Evolutionary conservation across 2,797 vertebrate genomes (phyloP), one percentile per base, ranked within the genome.

Genomic region (Scleropages formosus): DNA sequence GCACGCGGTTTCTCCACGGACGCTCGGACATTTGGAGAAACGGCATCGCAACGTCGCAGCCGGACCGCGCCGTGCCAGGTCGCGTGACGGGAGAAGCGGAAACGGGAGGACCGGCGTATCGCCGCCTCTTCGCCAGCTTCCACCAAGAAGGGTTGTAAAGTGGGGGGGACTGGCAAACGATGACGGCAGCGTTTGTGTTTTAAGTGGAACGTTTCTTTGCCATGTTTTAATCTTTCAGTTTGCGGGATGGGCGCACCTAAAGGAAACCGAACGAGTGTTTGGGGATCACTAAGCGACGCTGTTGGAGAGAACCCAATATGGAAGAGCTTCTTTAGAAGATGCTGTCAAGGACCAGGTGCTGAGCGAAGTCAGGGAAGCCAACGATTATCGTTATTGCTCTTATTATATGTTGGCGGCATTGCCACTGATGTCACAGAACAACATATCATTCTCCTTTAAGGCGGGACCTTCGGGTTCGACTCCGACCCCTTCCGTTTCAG

Each of bases 341-440:
- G 56, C 49, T 58, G 47, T 53, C 51, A n/a, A 4, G 56, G 58
- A 26, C 65, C 39, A 12, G 18, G 31, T 46, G 16, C 11, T n/a
- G 1, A 49, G 59, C 9, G 18, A 9, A n/a, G 59, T 22, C 20
- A 22, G 16, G 9, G 59, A n/a, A n/a, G 18, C 31, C 22, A 20
- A 8, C n/a, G 13, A 4, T 68, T 84, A 68, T 72, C 62, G 78
- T 73, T 71, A 46, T 76, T 67, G 22, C 46, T 75, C 63, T 69
- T 78, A 59, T 71, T 24, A 12, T 24, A 11, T 77, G 70, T 44
- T 60, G 63, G 62, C 53, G 62, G 59, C 16, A n/a, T 77, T 65
- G 59, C 75, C 73, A 75, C 74, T 84, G 80, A 80, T 83, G 79
- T 84, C 78, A 80, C 39, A 47, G 79, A 76, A 63, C 83, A 84